phyloP scores from a whole-genome alignment of 1,140 invertebrate species.

The Diorhabda elongata region DNA sequence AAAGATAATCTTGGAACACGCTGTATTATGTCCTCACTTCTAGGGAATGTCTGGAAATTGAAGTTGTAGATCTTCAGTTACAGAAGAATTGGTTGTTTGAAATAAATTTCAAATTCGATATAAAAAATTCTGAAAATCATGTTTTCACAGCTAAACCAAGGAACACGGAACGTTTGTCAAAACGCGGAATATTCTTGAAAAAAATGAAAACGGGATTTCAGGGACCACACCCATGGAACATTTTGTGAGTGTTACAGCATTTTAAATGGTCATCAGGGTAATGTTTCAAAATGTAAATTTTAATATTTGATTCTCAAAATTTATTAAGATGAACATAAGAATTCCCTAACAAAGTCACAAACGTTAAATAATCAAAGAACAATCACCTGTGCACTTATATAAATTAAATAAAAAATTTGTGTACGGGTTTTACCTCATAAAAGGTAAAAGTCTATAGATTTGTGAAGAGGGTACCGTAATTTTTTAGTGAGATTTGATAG shows the following conservation, averaged over 20 bases:
- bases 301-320: not conserved
- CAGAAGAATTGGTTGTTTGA: slow-evolving; percentile 28
- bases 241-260: not conserved
- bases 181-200: not conserved
- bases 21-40: not conserved
- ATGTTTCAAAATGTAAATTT: not conserved
- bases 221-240: slow-evolving; percentile 11
- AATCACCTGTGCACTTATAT: too few species aligned
- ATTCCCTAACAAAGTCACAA: too few species aligned
- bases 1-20: too few species aligned
- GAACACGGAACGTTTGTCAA: not conserved
- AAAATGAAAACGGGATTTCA: slow-evolving; percentile 1
- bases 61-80: slow-evolving; percentile 30
- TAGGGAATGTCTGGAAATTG: slow-evolving; percentile 31
- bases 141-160: not conserved
- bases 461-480: too few species aligned
- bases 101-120: slow-evolving; percentile 16
- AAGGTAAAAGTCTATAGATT: too few species aligned
- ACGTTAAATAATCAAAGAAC: too few species aligned
- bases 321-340: not conserved
- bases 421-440: too few species aligned
- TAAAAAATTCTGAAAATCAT: slow-evolving; percentile 1
- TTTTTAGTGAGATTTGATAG: too few species aligned
- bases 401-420: too few species aligned
- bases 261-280: not conserved